Evolutionary conservation across 2,797 vertebrate genomes (phyloP).

Genomic region (Bovichtus diacanthus): DNA sequence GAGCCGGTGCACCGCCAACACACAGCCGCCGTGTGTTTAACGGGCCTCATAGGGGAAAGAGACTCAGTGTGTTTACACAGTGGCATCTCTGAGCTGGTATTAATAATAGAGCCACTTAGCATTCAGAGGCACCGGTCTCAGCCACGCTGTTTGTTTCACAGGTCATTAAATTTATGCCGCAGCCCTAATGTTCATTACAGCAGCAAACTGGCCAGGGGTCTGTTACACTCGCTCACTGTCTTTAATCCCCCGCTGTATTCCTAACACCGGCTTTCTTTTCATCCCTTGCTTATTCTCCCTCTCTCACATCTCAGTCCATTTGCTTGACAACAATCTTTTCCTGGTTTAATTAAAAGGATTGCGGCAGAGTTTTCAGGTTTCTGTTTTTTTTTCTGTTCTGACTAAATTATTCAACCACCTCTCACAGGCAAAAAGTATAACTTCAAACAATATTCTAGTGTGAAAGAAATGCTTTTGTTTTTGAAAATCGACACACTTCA

Average conservation of each 20-base stretch:
- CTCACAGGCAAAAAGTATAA: background rate
- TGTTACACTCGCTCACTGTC: slow-evolving; percentile 77
- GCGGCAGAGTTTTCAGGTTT: slow-evolving; percentile 43
- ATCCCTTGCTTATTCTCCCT: slow-evolving; percentile 59
- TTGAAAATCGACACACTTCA: background rate
- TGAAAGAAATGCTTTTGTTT: slow-evolving; percentile 14
- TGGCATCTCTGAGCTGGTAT: slow-evolving; percentile 77
- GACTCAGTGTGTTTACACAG: slow-evolving; percentile 79
- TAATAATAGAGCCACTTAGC: slow-evolving; percentile 86
- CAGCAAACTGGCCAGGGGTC: slow-evolving; percentile 80
- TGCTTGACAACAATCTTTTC: slow-evolving; percentile 67
- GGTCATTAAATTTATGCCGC: slow-evolving; percentile 88
- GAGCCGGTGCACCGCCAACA: slow-evolving; percentile 41
- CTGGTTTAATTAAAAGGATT: slow-evolving; percentile 72
- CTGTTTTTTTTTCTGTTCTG: background rate
- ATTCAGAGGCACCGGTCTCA: slow-evolving; percentile 78
- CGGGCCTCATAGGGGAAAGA: slow-evolving; percentile 60
- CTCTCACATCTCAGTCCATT: slow-evolving; percentile 64
- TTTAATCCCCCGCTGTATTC: slow-evolving; percentile 76
- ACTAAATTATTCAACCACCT: slow-evolving; percentile 11
- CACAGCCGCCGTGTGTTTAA: slow-evolving; percentile 51
- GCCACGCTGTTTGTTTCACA: slow-evolving; percentile 86
- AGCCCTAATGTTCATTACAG: slow-evolving; percentile 87
- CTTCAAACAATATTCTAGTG: slow-evolving; percentile 32
- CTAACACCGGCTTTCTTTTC: slow-evolving; percentile 61